Percentiles rank a stretch among this genome's conserved stretches.
Conservation (phyloP, 2,888 invertebrate genomes). For the Chrysotoxum bicinctum region DNA sequence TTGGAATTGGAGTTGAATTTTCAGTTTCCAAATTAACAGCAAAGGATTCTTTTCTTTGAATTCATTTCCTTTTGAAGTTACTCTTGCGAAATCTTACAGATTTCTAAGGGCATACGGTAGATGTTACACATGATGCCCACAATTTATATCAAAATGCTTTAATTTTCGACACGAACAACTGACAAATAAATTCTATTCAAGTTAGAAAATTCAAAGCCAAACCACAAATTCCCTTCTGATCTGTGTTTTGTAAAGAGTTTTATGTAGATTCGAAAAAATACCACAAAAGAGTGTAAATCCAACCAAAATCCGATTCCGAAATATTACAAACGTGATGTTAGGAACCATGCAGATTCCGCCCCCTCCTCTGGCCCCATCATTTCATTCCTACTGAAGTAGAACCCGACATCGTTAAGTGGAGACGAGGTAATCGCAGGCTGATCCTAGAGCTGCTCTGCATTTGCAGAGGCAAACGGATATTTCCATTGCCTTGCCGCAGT, state of each 20-base stretch:
- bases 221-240: constrained; percentile 6
- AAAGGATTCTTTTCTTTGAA: no score
- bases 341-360: constrained; percentile 33
- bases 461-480: constrained; percentile 16
- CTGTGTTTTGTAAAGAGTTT: background rate
- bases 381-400: constrained; percentile 7
- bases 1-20: no score
- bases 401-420: constrained; percentile 12
- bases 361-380: constrained; percentile 6
- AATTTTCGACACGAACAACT: background rate
- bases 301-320: constrained; percentile 62
- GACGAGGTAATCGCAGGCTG: constrained; percentile 47
- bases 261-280: background rate
- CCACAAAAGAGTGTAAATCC: constrained; percentile 42
- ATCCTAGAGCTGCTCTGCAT: constrained; percentile 36
- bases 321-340: constrained; percentile 64
- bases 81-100: no score
- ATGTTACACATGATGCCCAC: background rate
- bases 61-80: no score
- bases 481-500: constrained; percentile 28
- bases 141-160: background rate
- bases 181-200: constrained; percentile 1
- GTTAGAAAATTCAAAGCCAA: background rate
- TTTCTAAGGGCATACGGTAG: background rate
- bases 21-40: no score